Evolutionary conservation across 2,888 invertebrate species (phyloP), one percentile per base, ranked within the genome.

Genomic region (Lycia hirtaria): DNA sequence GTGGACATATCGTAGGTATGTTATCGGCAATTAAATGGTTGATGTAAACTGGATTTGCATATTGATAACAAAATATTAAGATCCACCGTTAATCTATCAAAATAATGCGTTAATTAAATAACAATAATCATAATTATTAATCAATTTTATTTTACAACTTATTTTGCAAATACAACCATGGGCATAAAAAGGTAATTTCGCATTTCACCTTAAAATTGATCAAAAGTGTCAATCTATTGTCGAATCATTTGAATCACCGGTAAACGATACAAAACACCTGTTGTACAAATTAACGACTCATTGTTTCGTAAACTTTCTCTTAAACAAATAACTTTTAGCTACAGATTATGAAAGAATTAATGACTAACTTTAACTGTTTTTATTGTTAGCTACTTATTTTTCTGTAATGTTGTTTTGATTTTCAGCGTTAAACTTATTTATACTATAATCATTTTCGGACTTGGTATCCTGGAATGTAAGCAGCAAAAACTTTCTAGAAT

Each of bases 291-390:
- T 71, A 72, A 71, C 67, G 70, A 71, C 63, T 69, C 55, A 71
- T 76, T 76, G 75, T 76, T 71, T 73, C 62, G 58, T 60, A 62
- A 63, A 71, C 76, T 76, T 77, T 77, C 77, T 72, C 67, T 52
- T 66, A 64, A 65, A 69, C 69, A 45, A 54, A 66, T 68, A 73
- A 66, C 19, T 53, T 28, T 44, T 51, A 41, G 30, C 17, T 17
- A 14, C 15, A 33, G 47, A 47, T 2, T 26, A 35, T 22, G 35
- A 24, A 35, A 24, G 5, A 7, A 5, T 24, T 35, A 35, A 47
- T 6, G 1, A 4, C 6, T 14, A 10, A 22, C 12, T 32, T 2
- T n/a, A 24, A 3, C 5, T 9, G 5, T 24, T 24, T 24, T 5
- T 24, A 2, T 9, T n/a, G n/a, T n/a, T n/a, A n/a, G n/a, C n/a